Evolutionary conservation across 1,140 invertebrate species (phyloP), one percentile per base, ranked within the genome.

Genomic region (Rhizoglyphus robini): DNA sequence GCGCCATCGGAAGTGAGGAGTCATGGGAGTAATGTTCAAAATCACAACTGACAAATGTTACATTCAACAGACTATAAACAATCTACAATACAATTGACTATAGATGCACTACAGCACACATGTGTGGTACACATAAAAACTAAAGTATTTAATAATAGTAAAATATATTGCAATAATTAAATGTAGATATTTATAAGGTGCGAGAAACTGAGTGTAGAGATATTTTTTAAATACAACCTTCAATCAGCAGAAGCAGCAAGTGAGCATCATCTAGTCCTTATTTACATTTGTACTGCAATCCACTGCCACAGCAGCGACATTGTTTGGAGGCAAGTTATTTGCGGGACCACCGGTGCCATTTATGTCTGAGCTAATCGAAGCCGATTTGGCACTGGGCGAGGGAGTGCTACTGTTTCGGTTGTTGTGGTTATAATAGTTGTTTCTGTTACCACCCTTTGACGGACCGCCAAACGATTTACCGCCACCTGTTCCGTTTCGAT

Each of bases 371-470:
- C 8, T 18, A 18, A 18, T 11, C 8, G 18, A 8, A 8, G 18
- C 36, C 36, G 36, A 41, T 41, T 51, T 51, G 2, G n/a, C 29
- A 51, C 58, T 29, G 4, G 58, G 58, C 15, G 29, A 32, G 15
- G 58, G 58, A n/a, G 58, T 60, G n/a, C 1, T 38, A 46, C 30
- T 60, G 15, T 60, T 60, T 3, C 58, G 27, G 29, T 60, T 60
- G 13, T 60, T 15, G 20, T 54, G 8, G 20, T 54, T 54, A 54
- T 54, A 15, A 32, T 54, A 11, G 51, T 54, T 25, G 51, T 54
- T 54, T 8, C 51, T 23, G 1, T n/a, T 46, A 23, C 58, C 38
- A 38, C 57, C 57, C 4, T 4, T 11, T 60, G 15, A 23, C 1
- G 15, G 1, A 20, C 36, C 13, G 27, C 36, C 27, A 34, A 2